Evolutionary conservation across 2,113 vertebrate species (phyloP).

Genomic region (Lasiurus cinereus): DNA sequence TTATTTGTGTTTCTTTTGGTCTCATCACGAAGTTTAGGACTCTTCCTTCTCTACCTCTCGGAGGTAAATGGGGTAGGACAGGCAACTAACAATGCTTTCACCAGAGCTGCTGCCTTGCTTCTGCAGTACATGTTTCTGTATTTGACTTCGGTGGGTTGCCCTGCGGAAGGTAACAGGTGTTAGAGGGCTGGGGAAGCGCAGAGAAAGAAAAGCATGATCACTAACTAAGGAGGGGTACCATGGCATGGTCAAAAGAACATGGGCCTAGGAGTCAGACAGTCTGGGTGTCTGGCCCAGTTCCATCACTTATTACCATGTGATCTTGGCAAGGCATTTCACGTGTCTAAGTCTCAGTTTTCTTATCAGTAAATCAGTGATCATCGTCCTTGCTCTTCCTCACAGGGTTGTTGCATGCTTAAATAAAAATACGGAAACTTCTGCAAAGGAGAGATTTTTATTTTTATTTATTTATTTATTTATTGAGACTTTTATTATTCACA

Average conservation of each 20-base stretch:
- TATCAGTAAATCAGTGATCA: background rate
- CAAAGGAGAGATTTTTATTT: slow-evolving; percentile 2
- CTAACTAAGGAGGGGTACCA: background rate
- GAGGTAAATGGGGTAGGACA: background rate
- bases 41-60: slow-evolving; percentile 11
- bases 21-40: slow-evolving; percentile 15
- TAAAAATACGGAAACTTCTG: background rate
- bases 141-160: background rate
- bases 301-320: background rate
- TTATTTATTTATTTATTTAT: no score
- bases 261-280: background rate
- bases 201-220: background rate
- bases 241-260: background rate
- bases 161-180: background rate
- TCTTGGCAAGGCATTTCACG: background rate
- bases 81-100: background rate
- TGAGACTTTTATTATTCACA: background rate
- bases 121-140: background rate
- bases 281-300: background rate
- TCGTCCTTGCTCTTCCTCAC: background rate
- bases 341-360: background rate
- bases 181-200: background rate
- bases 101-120: background rate
- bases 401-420: background rate
- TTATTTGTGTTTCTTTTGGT: background rate